These are phyloP conservation scores for Watsonalla binaria DNA, from an alignment of 2,888 invertebrate genomes.

Conservation along the genomic window DNA sequence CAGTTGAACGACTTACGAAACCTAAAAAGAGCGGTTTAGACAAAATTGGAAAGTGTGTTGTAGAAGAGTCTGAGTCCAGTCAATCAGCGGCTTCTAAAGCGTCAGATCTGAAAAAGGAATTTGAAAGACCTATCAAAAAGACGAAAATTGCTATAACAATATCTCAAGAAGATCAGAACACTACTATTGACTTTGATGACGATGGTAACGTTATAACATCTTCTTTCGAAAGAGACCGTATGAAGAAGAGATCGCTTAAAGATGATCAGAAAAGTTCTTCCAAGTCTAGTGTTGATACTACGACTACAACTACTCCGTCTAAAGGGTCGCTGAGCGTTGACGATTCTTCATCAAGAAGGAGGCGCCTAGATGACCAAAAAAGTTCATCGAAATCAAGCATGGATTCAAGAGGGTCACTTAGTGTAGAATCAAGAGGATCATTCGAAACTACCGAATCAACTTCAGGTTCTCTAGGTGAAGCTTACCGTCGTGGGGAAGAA, in stretches of 20 bases:
- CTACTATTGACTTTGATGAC: conserved; percentile 73
- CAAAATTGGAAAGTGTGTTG: conserved; percentile 65
- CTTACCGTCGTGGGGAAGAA: conserved; percentile 83
- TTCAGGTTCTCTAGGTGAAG: conserved; percentile 85
- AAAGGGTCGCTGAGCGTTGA: conserved; percentile 75
- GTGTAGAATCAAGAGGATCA: conserved; percentile 85
- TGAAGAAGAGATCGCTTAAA: conserved; percentile 65
- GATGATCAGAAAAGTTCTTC: conserved; percentile 77
- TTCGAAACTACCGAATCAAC: conserved; percentile 86
- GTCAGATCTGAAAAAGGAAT: conserved; percentile 66
- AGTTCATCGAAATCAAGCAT: conserved; percentile 81
- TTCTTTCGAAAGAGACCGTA: conserved; percentile 62
- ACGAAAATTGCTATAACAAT: conserved; percentile 76
- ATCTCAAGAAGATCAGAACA: conserved; percentile 75
- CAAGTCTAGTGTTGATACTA: conserved; percentile 79
- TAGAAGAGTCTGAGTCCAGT: conserved; percentile 80
- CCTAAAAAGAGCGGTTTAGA: conserved; percentile 68
- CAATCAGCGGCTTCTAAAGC: conserved; percentile 76
- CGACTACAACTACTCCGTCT: conserved; percentile 69
- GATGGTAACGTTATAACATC: conserved; percentile 71
- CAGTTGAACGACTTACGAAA: conserved; percentile 66
- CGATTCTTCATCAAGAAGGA: conserved; percentile 69
- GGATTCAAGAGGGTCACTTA: conserved; percentile 80
- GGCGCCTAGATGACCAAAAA: conserved; percentile 71
- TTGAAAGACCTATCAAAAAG: conserved; percentile 71